Base-by-base conservation (phyloP, 2,888 invertebrate species). In the Spisula subtruncata region DNA sequence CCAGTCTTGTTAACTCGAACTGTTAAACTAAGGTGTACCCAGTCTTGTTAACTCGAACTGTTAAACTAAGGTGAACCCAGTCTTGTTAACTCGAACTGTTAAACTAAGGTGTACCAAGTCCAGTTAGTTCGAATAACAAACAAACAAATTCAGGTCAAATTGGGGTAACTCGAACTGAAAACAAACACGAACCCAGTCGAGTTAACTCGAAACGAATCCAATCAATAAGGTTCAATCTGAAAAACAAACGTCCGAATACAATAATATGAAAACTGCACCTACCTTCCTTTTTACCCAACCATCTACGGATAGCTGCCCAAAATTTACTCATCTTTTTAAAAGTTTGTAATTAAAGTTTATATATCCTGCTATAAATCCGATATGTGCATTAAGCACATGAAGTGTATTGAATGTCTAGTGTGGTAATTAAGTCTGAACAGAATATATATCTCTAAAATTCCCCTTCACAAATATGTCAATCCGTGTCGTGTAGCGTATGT, bases 201-300 rank as follows among this genome's bases (percentile, higher is more conserved):
- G n/a, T n/a, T n/a, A n/a, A n/a, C n/a, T n/a, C n/a, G n/a, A n/a
- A n/a, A n/a, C n/a, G n/a, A n/a, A n/a, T n/a, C n/a, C n/a, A 56
- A 14, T 0, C 18, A 56, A 4, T 56, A 56, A n/a, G 18, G 18
- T 56, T n/a, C 18, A 56, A 56, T 20, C n/a, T 56, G 20, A 56
- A 56, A 18, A 18, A n/a, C 0, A n/a, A 0, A 56, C 20, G 20
- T 56, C n/a, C n/a, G n/a, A n/a, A 56, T 14, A 6, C 5, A 20
- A 56, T 20, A 20, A 66, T 25, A n/a, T n/a, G 60, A n/a, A 66
- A 66, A 25, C 8, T 66, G 51, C 6, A 75, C 35, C 0, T 75
- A 75, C 75, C 83, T 10, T 83, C 83, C 18, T 83, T 83, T 46
- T 71, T 83, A 1, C 83, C 71, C 2, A 83, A 66, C 16, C 66